A percentile compares a stretch with the other conserved stretches of the same genome.
phyloP scores from a whole-genome alignment of 2,888 invertebrate genomes.

The Rhagium mordax region DNA sequence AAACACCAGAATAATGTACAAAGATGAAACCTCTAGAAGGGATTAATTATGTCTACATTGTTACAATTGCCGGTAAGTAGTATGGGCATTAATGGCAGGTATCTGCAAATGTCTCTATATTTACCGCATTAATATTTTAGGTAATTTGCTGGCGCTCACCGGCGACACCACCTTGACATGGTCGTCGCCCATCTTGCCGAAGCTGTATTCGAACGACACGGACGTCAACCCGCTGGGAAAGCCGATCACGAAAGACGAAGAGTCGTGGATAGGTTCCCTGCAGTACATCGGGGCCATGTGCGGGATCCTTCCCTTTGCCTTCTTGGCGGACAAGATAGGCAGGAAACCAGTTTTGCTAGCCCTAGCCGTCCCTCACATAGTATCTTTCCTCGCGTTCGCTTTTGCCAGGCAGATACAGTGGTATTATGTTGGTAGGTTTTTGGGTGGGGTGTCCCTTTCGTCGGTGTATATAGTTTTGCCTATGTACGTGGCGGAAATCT shows the following conservation, averaged over 20 bases:
- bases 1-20: conserved; percentile 1
- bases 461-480: conserved; percentile 82
- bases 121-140: too few relatives aligned
- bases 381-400: conserved; percentile 65
- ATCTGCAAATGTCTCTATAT: too few relatives aligned
- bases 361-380: conserved; percentile 76
- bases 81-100: too few relatives aligned
- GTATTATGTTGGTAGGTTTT: conserved; percentile 72
- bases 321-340: conserved; percentile 77
- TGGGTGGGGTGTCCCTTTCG: conserved; percentile 78
- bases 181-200: conserved; percentile 62
- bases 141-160: conserved; percentile 67
- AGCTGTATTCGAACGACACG: conserved; percentile 49
- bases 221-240: conserved; percentile 61
- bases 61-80: conserved; percentile 42
- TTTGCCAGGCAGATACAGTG: conserved; percentile 46
- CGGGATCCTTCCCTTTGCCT: conserved; percentile 81
- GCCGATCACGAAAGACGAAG: conserved; percentile 63
- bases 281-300: conserved; percentile 69
- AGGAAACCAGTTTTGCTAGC: conserved; percentile 79
- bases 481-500: conserved; percentile 89
- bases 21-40: conserved; percentile 15
- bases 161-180: conserved; percentile 69
- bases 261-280: conserved; percentile 72
- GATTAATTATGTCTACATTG: conserved; percentile 41